phyloP scores from a whole-genome alignment of 2,888 invertebrate species.

The Acanthococcus lagerstroemiae region DNA sequence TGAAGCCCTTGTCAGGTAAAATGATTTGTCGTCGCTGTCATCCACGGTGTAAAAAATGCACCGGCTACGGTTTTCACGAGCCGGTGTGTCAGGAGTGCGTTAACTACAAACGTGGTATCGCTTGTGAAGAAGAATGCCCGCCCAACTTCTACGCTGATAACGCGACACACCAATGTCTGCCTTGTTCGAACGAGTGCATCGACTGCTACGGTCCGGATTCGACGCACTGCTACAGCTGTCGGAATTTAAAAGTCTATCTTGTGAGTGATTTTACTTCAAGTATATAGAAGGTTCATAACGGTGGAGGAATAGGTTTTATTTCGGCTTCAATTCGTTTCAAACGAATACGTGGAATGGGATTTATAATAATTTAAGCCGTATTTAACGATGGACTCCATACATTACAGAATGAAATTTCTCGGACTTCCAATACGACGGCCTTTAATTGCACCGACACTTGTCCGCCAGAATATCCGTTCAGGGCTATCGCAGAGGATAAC shows the following conservation, averaged over 20 bases:
- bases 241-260: constrained; percentile 36
- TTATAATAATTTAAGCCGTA: no score
- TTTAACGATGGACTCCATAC: no score
- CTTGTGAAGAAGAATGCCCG: constrained; percentile 84
- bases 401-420: constrained; percentile 41
- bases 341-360: no score
- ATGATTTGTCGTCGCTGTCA: constrained; percentile 85
- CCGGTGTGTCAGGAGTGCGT: constrained; percentile 78
- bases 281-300: no score
- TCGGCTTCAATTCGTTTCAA: no score
- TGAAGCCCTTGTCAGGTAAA: constrained; percentile 71
- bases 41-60: constrained; percentile 76
- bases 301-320: no score
- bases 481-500: constrained; percentile 56
- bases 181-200: constrained; percentile 64
- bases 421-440: constrained; percentile 50
- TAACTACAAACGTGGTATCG: constrained; percentile 74
- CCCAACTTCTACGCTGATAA: constrained; percentile 71
- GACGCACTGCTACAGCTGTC: constrained; percentile 52
- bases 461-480: constrained; percentile 64
- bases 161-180: constrained; percentile 49
- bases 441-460: constrained; percentile 82
- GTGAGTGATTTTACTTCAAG: no score
- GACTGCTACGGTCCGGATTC: constrained; percentile 70
- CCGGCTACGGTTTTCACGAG: constrained; percentile 76